phyloP scores from a whole-genome alignment of 2,797 vertebrate genomes.

The Benthosema pterotum region DNA sequence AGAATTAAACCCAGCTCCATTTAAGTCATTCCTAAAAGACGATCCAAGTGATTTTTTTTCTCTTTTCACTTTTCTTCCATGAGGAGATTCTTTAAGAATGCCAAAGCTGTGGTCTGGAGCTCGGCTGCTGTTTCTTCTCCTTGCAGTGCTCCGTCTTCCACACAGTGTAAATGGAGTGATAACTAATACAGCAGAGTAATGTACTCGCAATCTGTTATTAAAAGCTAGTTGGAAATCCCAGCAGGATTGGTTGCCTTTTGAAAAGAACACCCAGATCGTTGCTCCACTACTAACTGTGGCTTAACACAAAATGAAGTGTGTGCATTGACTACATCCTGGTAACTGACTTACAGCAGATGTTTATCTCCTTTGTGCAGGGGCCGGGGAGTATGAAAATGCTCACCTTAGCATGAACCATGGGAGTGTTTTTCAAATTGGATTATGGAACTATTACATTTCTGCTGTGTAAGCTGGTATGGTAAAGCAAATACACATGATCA shows the following conservation, averaged over 20 bases:
- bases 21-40: neutral
- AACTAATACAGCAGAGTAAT: conserved; percentile 5
- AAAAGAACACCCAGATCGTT: conserved; percentile 2
- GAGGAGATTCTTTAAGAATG: neutral
- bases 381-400: conserved; percentile 8
- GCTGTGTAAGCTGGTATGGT: conserved; percentile 17
- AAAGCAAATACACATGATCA: conserved; percentile 20
- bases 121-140: neutral
- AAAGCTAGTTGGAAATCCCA: neutral
- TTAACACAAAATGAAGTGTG: conserved; percentile 13
- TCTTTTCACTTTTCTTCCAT: neutral
- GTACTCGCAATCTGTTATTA: neutral
- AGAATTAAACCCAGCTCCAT: neutral
- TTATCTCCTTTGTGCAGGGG: conserved; percentile 13
- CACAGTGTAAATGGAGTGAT: neutral
- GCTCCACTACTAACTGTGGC: conserved; percentile 2
- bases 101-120: conserved; percentile 20
- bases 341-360: conserved; percentile 23
- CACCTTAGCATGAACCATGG: conserved; percentile 12
- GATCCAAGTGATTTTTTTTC: no score
- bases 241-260: neutral
- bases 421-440: conserved; percentile 28
- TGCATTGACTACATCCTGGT: conserved; percentile 9
- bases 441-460: conserved; percentile 16
- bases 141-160: neutral